Percentiles rank a stretch among this genome's conserved stretches.
Evolutionary conservation across 2,888 invertebrate genomes (phyloP).

Genomic region (Agrochola litura): DNA sequence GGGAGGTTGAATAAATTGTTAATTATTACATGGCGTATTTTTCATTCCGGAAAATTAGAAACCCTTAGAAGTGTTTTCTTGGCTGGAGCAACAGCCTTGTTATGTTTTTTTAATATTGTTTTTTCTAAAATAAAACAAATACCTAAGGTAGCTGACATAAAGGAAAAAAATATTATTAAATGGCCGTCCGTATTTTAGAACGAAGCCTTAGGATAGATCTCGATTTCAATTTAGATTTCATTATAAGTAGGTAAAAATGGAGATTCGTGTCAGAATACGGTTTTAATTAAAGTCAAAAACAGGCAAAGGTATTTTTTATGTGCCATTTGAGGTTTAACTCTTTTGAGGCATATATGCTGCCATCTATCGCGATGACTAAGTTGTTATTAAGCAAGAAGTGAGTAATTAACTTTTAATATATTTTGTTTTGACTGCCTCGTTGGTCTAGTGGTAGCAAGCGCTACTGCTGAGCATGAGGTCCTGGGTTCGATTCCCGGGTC

Average conservation of each 20-base stretch:
- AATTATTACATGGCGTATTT: neutral
- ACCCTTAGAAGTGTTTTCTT: neutral
- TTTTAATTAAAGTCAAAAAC: too few species aligned
- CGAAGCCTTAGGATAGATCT: neutral
- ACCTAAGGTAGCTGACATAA: neutral
- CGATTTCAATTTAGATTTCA: neutral
- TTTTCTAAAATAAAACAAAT: neutral
- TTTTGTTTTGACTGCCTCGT: neutral
- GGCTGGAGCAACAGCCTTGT: neutral
- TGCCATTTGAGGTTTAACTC: constrained; percentile 33
- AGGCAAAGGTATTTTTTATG: constrained; percentile 42
- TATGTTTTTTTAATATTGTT: neutral
- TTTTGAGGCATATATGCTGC: constrained; percentile 20
- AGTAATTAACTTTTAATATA: neutral
- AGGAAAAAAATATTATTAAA: neutral
- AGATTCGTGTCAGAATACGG: too few species aligned
- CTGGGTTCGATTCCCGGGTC: too few species aligned
- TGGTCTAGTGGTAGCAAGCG: too few species aligned
- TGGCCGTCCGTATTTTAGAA: neutral
- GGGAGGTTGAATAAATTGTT: neutral
- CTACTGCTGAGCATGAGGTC: too few species aligned
- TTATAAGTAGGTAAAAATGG: neutral
- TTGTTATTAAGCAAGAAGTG: constrained; percentile 7
- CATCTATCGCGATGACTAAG: neutral
- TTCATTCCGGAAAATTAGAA: neutral